Evolutionary conservation across 1,140 invertebrate genomes (phyloP).

Genomic region (Drosophila azteca): DNA sequence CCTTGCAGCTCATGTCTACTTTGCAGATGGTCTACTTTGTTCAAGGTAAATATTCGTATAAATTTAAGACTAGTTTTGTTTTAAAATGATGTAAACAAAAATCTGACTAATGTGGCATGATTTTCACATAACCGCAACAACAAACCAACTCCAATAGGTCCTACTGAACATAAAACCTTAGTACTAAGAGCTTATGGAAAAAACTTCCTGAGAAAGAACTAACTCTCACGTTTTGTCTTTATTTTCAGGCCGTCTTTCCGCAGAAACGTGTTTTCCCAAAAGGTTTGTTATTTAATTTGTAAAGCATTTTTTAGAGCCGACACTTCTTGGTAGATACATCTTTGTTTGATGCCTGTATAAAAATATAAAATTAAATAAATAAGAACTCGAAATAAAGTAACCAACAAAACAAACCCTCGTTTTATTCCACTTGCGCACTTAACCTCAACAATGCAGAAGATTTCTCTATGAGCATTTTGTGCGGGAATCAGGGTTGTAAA

Average conservation of each 20-base stretch:
- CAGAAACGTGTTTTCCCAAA: no score
- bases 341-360: no score
- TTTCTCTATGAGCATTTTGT: slow-evolving; percentile 2
- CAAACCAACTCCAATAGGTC: slow-evolving; percentile 71
- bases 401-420: slow-evolving; percentile 7
- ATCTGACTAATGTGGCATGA: slow-evolving; percentile 75
- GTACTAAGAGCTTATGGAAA: neutral
- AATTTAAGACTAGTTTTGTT: neutral
- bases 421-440: slow-evolving; percentile 7
- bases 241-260: neutral
- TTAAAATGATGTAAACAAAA: slow-evolving; percentile 62
- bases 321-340: neutral
- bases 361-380: neutral
- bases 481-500: slow-evolving; percentile 22
- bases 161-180: slow-evolving; percentile 57
- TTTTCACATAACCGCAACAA: slow-evolving; percentile 78
- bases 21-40: no score
- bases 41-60: no score
- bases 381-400: slow-evolving; percentile 1
- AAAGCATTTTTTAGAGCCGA: neutral
- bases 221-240: neutral
- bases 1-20: no score
- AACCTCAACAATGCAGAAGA: slow-evolving; percentile 19
- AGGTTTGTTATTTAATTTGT: no score
- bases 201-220: neutral